Evolutionary conservation across 1,140 invertebrate species (phyloP).

Genomic region (Sitodiplosis mosellana): DNA sequence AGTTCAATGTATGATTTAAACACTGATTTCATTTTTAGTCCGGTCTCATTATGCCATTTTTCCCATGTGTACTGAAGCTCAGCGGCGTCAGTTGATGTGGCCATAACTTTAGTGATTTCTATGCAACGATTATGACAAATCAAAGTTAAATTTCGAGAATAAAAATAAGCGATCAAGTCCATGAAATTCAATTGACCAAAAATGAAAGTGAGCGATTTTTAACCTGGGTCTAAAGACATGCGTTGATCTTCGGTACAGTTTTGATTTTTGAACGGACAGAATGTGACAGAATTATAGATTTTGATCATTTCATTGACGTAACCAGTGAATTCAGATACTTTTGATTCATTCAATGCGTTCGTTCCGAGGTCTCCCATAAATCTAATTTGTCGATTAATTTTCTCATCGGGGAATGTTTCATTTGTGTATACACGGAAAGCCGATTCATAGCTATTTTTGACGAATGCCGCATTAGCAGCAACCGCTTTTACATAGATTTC

Average conservation of each 20-base stretch:
- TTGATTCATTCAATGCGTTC: background rate
- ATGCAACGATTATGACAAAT: conserved; percentile 5
- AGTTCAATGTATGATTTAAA: conserved; percentile 55
- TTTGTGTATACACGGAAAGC: background rate
- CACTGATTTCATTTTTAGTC: conserved; percentile 43
- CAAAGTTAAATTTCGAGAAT: background rate
- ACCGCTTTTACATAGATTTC: background rate
- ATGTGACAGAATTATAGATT: conserved; percentile 59
- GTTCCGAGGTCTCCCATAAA: background rate
- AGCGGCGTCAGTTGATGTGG: conserved; percentile 45
- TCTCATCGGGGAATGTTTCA: background rate
- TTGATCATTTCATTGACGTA: conserved; percentile 53
- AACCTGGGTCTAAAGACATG: conserved; percentile 57
- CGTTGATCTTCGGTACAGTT: conserved; percentile 39
- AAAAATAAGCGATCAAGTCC: background rate
- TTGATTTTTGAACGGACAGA: conserved; percentile 45
- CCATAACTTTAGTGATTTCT: conserved; percentile 48
- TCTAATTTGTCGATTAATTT: background rate
- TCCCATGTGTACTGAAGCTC: conserved; percentile 58
- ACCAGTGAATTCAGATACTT: conserved; percentile 26
- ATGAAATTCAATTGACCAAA: conserved; percentile 3
- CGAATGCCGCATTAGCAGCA: background rate
- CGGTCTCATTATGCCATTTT: conserved; percentile 53
- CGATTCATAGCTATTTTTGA: too few species aligned
- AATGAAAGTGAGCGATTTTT: conserved; percentile 6